Percentiles rank a stretch among this genome's conserved stretches.
Conservation (phyloP, 2,797 vertebrate species). For the Vespertilio murinus region DNA sequence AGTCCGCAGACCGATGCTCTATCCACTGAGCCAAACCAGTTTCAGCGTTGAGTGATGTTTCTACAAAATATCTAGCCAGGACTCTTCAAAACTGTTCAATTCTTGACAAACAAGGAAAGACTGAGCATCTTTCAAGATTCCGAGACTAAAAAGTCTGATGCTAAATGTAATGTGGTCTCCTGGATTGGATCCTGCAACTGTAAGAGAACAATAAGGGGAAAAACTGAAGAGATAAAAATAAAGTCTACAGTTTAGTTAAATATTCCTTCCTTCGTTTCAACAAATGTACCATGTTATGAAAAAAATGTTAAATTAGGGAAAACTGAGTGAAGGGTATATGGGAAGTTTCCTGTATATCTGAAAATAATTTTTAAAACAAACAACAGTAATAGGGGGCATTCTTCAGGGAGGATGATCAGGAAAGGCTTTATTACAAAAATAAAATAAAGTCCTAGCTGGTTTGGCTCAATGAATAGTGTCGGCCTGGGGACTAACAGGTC, state of each 20-base stretch:
- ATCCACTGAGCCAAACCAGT: too few species aligned
- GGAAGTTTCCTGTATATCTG: background rate
- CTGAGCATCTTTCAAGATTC: background rate
- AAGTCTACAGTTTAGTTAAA: background rate
- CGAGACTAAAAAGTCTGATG: background rate
- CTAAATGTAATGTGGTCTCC: background rate
- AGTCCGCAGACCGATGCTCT: too few species aligned
- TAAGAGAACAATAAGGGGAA: background rate
- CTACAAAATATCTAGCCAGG: background rate
- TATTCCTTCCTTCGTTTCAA: conserved; percentile 18
- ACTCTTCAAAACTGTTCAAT: background rate
- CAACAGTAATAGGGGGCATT: background rate
- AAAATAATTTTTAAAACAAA: conserved; percentile 5
- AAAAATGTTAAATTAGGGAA: conserved; percentile 1
- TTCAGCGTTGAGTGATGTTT: background rate
- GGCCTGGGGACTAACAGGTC: too few species aligned
- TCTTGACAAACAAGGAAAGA: background rate
- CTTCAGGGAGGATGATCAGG: background rate
- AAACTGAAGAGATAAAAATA: background rate
- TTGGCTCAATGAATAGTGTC: too few species aligned
- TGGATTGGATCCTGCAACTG: background rate
- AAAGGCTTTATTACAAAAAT: conserved; percentile 9
- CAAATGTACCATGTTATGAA: background rate
- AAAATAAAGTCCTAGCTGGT: background rate
- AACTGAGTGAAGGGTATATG: background rate